These are phyloP conservation scores for Aptenodytes forsteri DNA, from an alignment of 2,113 vertebrate species.

Conservation along the genomic window DNA sequence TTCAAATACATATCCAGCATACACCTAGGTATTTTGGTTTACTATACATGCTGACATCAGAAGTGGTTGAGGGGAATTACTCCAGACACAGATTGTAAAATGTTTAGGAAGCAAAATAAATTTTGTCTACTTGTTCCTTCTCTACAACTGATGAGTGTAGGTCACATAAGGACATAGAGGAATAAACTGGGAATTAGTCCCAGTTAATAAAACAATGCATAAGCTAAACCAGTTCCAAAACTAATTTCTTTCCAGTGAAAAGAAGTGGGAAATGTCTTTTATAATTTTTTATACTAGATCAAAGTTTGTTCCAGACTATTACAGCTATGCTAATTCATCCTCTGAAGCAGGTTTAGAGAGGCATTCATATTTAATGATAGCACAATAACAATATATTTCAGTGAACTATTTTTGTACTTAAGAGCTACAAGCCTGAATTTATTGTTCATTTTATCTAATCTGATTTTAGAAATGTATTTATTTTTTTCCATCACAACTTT, in stretches of 20 bases:
- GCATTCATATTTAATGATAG: neutral
- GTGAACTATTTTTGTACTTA: neutral
- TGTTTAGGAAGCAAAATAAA: neutral
- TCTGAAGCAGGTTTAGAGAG: neutral
- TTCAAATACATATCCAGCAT: neutral
- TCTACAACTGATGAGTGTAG: neutral
- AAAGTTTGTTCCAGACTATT: neutral
- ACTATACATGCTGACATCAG: neutral
- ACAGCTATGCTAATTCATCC: neutral
- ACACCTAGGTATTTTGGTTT: neutral
- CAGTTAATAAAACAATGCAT: constrained; percentile 22
- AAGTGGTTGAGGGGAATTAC: neutral
- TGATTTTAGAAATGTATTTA: neutral
- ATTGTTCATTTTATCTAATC: neutral
- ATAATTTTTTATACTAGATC: neutral
- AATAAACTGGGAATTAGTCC: constrained; percentile 6
- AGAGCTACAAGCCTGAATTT: neutral
- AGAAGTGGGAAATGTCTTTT: constrained; percentile 6
- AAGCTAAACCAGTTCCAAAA: neutral
- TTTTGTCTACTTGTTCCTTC: neutral
- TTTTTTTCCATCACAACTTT: neutral
- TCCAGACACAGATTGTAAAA: neutral
- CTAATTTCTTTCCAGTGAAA: neutral
- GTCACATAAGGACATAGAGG: neutral
- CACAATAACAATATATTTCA: neutral